These are phyloP conservation scores for Psettodes erumei DNA, from an alignment of 2,113 vertebrate species.

Conservation along the genomic window DNA sequence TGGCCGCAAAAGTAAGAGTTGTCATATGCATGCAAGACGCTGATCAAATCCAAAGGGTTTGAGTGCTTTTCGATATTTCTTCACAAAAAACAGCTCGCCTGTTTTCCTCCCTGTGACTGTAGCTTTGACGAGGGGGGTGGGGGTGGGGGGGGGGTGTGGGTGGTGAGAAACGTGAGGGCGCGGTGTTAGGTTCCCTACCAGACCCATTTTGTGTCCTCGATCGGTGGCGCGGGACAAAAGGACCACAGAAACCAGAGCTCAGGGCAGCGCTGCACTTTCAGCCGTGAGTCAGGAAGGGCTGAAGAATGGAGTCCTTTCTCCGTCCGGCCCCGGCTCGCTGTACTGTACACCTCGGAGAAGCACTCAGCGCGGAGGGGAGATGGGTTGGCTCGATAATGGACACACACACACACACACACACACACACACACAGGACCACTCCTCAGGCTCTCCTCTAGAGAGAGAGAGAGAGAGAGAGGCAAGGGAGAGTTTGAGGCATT, in stretches of 20 bases:
- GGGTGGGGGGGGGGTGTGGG: no score
- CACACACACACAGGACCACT: slow-evolving; percentile 35
- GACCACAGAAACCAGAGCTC: slow-evolving; percentile 79
- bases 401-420: slow-evolving; percentile 48
- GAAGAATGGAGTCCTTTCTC: slow-evolving; percentile 81
- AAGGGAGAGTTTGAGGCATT: slow-evolving; percentile 50
- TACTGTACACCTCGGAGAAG: slow-evolving; percentile 79
- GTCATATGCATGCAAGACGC: background rate
- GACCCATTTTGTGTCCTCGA: slow-evolving; percentile 79
- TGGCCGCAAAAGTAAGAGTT: background rate
- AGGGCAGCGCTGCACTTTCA: slow-evolving; percentile 66
- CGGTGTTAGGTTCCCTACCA: slow-evolving; percentile 79
- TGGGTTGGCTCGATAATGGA: slow-evolving; percentile 73
- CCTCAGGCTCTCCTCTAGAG: slow-evolving; percentile 35
- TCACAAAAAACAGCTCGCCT: background rate
- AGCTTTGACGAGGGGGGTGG: slow-evolving; percentile 48
- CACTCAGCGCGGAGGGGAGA: slow-evolving; percentile 75
- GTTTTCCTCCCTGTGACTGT: slow-evolving; percentile 43
- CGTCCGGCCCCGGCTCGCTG: slow-evolving; percentile 49
- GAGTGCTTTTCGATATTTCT: background rate
- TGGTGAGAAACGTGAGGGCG: slow-evolving; percentile 71
- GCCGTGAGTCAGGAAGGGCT: slow-evolving; percentile 51
- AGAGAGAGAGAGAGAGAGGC: slow-evolving; percentile 13
- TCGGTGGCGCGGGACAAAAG: slow-evolving; percentile 79
- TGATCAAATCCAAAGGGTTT: background rate